These are phyloP conservation scores for Hirtodrosophila alboralis DNA, from an alignment of 2,888 invertebrate genomes.

Conservation along the genomic window DNA sequence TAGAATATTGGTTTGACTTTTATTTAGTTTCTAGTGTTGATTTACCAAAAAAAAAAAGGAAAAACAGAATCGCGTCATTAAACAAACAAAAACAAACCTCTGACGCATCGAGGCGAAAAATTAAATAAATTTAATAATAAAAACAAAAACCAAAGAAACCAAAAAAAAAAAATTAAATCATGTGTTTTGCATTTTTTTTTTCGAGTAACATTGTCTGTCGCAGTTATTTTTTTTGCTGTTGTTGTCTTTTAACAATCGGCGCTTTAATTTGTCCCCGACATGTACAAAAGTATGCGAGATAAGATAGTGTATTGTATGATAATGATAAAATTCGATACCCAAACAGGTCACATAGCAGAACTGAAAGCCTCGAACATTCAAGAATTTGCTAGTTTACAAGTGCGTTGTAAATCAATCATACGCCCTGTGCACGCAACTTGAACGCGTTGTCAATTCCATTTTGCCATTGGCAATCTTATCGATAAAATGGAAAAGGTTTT, in stretches of 20 bases:
- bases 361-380: conserved; percentile 6
- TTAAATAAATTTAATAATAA: conserved; percentile 15
- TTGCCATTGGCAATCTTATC: conserved; percentile 33
- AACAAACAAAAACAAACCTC: conserved; percentile 11
- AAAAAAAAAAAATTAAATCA: conserved; percentile 10
- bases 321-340: conserved; percentile 45
- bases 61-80: conserved; percentile 35
- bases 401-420: conserved; percentile 64
- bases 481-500: conserved; percentile 12
- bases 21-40: conserved; percentile 73
- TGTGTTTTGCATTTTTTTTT: conserved; percentile 19
- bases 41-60: too few species aligned
- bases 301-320: conserved; percentile 48
- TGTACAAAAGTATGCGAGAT: conserved; percentile 51
- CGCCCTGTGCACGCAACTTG: conserved; percentile 38
- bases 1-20: conserved; percentile 46
- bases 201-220: conserved; percentile 16
- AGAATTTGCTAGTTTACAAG: conserved; percentile 50
- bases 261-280: conserved; percentile 70
- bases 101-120: conserved; percentile 38
- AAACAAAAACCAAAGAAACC: conserved; percentile 12
- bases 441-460: conserved; percentile 14
- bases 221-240: conserved; percentile 19
- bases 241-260: conserved; percentile 48
- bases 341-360: conserved; percentile 36